phyloP scores from a whole-genome alignment of 2,797 vertebrate genomes.

The Bradypodion ventrale region DNA sequence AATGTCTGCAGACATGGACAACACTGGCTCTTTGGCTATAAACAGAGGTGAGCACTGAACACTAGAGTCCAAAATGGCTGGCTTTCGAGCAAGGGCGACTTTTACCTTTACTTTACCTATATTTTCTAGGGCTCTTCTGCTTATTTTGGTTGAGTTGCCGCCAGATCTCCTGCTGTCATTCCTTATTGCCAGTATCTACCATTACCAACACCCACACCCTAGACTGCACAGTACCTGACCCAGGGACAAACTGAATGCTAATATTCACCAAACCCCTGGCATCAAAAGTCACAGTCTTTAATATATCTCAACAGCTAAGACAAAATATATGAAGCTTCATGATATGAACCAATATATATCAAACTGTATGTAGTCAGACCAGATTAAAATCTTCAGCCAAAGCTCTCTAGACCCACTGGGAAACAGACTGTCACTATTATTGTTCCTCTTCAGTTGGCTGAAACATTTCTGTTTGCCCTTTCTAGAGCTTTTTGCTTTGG shows the following conservation, averaged over 20 bases:
- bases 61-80: too few relatives aligned
- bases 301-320: neutral
- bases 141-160: neutral
- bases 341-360: too few relatives aligned
- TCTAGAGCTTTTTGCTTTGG: neutral
- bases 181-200: neutral
- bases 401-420: neutral
- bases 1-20: too few relatives aligned
- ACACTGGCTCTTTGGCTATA: too few relatives aligned
- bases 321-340: neutral
- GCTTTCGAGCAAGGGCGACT: too few relatives aligned
- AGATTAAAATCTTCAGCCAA: neutral
- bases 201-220: neutral
- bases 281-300: neutral
- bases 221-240: neutral
- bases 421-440: neutral
- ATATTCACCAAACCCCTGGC: neutral
- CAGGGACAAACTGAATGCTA: neutral
- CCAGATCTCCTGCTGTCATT: neutral
- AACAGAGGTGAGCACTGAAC: too few relatives aligned
- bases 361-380: neutral
- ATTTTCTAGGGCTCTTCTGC: neutral
- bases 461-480: too few relatives aligned
- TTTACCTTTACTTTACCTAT: too few relatives aligned
- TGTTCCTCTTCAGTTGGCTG: neutral